phyloP scores from a whole-genome alignment of 2,797 vertebrate species.

The Arrhamphus sclerolepis region DNA sequence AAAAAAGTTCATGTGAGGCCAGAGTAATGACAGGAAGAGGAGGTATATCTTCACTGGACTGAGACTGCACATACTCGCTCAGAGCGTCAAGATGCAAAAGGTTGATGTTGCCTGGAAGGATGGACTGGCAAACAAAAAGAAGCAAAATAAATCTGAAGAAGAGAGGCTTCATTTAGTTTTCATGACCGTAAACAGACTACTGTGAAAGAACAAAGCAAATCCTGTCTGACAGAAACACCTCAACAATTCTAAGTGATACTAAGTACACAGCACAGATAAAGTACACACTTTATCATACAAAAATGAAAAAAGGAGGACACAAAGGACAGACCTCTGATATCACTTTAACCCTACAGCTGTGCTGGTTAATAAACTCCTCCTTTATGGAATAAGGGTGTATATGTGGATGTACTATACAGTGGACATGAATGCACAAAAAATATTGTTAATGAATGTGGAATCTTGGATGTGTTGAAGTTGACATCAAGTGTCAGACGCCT shows the following conservation, averaged over 20 bases:
- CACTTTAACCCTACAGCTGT: slow-evolving; percentile 50
- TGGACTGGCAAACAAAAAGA: slow-evolving; percentile 17
- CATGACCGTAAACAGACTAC: slow-evolving; percentile 20
- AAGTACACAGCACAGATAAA: slow-evolving; percentile 28
- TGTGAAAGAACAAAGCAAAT: slow-evolving; percentile 39
- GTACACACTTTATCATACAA: slow-evolving; percentile 43
- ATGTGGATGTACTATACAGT: background rate
- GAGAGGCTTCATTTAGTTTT: slow-evolving; percentile 48
- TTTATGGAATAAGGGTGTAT: background rate
- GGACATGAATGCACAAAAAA: background rate
- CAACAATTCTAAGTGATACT: slow-evolving; percentile 36
- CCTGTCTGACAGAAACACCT: slow-evolving; percentile 44
- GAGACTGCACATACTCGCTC: slow-evolving; percentile 11
- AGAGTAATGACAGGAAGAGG: slow-evolving; percentile 48
- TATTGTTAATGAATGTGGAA: slow-evolving; percentile 16
- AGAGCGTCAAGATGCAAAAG: slow-evolving; percentile 21
- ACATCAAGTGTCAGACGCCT: slow-evolving; percentile 39
- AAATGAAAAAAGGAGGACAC: slow-evolving; percentile 45
- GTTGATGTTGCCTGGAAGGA: slow-evolving; percentile 1
- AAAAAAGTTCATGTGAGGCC: slow-evolving; percentile 50
- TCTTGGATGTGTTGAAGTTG: slow-evolving; percentile 40
- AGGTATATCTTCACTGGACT: slow-evolving; percentile 18
- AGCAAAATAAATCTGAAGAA: background rate
- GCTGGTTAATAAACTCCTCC: slow-evolving; percentile 34
- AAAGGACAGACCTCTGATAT: slow-evolving; percentile 8